Percentiles rank a stretch among this genome's conserved stretches.
These are phyloP conservation scores for Heliconius aoede DNA, from an alignment of 2,888 invertebrate species.

Conservation along the genomic window DNA sequence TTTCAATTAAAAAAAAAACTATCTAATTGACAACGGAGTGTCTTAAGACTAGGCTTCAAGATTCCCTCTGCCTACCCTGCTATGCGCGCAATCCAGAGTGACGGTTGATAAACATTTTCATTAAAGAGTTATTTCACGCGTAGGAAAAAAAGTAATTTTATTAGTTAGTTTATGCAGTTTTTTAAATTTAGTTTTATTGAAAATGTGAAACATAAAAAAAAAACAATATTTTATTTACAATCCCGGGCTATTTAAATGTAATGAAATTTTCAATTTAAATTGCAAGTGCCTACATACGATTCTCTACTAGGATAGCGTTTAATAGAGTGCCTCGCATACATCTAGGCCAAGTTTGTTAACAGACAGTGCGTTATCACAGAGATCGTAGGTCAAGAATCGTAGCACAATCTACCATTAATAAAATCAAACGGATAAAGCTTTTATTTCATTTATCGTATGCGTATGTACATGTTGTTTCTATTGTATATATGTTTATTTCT, in stretches of 20 bases:
- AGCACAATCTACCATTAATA: constrained; percentile 19
- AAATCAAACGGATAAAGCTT: constrained; percentile 12
- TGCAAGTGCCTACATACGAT: not conserved
- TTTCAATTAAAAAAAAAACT: no score
- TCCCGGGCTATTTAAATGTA: not conserved
- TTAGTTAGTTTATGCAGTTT: no score
- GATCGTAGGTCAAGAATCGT: constrained; percentile 37
- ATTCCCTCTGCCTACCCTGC: no score
- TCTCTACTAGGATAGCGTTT: not conserved
- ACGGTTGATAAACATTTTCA: no score
- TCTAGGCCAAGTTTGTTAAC: constrained; percentile 32
- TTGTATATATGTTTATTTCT: not conserved
- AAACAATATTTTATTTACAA: no score
- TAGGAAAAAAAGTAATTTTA: no score
- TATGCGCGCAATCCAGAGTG: no score
- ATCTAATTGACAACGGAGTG: no score
- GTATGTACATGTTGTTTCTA: not conserved
- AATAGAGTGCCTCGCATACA: constrained; percentile 12
- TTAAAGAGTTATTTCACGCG: no score
- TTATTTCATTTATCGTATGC: not conserved
- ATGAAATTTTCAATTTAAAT: not conserved
- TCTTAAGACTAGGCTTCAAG: no score
- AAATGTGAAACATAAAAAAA: no score
- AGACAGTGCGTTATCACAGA: constrained; percentile 3
- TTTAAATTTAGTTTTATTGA: no score